phyloP scores from a whole-genome alignment of 2,888 invertebrate species.

The Cataglyphis albicans region DNA sequence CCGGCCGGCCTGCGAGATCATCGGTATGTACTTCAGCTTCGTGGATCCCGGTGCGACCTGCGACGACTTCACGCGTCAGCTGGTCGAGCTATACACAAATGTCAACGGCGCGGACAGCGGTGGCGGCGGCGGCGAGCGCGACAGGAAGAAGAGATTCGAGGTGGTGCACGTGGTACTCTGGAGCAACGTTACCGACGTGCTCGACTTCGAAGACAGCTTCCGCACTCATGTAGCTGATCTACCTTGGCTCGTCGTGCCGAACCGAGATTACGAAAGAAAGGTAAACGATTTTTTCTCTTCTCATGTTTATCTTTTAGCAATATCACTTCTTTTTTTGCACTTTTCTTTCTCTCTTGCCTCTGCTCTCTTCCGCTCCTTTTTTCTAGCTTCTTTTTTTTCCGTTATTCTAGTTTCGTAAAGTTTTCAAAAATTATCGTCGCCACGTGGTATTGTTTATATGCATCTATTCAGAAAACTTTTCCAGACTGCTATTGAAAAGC shows the following conservation, averaged over 20 bases:
- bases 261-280: constrained; percentile 91
- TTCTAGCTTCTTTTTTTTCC: background rate
- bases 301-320: background rate
- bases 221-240: constrained; percentile 88
- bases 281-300: constrained; percentile 84
- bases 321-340: background rate
- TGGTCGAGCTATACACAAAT: constrained; percentile 87
- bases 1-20: constrained; percentile 83
- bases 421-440: no score
- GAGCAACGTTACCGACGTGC: constrained; percentile 89
- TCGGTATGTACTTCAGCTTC: constrained; percentile 91
- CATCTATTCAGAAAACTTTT: no score
- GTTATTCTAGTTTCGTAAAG: no score
- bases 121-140: constrained; percentile 70
- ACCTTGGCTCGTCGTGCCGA: constrained; percentile 91
- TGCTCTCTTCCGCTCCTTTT: background rate
- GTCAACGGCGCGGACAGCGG: constrained; percentile 76
- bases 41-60: constrained; percentile 90
- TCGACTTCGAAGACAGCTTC: constrained; percentile 90
- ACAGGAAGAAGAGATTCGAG: constrained; percentile 87
- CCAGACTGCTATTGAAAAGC: no score
- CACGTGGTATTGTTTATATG: no score
- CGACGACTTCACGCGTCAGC: constrained; percentile 90
- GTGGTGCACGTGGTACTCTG: constrained; percentile 91
- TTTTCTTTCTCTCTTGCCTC: background rate